phyloP scores from a whole-genome alignment of 2,888 invertebrate species.

The Stenurella melanura region DNA sequence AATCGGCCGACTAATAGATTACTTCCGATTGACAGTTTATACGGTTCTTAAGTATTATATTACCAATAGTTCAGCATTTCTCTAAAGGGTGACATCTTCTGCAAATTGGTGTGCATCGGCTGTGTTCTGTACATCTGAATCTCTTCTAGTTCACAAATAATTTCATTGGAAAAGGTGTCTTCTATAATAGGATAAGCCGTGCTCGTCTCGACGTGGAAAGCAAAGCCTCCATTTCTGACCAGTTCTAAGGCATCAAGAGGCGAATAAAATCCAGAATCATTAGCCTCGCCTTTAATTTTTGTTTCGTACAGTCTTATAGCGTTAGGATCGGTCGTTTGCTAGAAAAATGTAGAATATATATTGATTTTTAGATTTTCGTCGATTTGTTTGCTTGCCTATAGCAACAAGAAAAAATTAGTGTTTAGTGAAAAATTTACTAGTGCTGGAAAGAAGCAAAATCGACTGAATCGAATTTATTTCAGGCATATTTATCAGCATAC shows the following conservation, averaged over 20 bases:
- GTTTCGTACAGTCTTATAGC: slow-evolving; percentile 77
- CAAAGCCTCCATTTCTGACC: slow-evolving; percentile 80
- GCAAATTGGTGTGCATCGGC: slow-evolving; percentile 76
- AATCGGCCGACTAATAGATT: too few relatives aligned
- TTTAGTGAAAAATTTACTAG: too few relatives aligned
- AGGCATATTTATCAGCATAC: too few relatives aligned
- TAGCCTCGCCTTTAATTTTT: slow-evolving; percentile 73
- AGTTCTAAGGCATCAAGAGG: slow-evolving; percentile 77
- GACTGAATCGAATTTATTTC: too few relatives aligned
- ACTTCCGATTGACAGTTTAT: too few relatives aligned
- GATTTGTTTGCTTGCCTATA: too few relatives aligned
- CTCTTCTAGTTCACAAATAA: slow-evolving; percentile 82
- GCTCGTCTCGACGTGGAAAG: slow-evolving; percentile 82
- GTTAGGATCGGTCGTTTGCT: slow-evolving; percentile 80
- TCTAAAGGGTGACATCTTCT: slow-evolving; percentile 78
- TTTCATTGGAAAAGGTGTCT: slow-evolving; percentile 78
- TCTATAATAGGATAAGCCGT: slow-evolving; percentile 82
- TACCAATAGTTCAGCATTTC: slow-evolving; percentile 80
- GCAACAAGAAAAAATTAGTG: too few relatives aligned
- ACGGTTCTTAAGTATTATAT: slow-evolving; percentile 47
- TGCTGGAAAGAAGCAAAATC: too few relatives aligned
- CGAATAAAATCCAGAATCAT: slow-evolving; percentile 73
- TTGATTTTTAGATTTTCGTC: too few relatives aligned
- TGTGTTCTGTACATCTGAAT: slow-evolving; percentile 79
- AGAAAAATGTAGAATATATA: slow-evolving; percentile 49